Percentiles rank a stretch among this genome's conserved stretches.
phyloP scores from a whole-genome alignment of 2,888 invertebrate genomes.

The Lymantria monacha region DNA sequence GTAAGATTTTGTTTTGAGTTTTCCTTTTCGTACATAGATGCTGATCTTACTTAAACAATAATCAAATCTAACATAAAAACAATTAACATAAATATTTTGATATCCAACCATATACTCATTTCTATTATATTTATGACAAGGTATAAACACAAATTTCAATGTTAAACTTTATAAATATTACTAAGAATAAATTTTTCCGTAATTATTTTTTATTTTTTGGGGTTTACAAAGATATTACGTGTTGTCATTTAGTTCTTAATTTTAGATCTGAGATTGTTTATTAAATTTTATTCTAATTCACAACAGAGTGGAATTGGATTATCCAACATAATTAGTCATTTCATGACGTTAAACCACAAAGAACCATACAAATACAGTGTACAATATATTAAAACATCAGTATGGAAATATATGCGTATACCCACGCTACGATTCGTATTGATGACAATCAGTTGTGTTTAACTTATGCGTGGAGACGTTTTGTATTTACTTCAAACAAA shows the following conservation, averaged over 20 bases:
- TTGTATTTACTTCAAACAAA: slow-evolving; percentile 18
- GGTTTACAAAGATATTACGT: not conserved
- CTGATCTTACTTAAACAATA: too few species aligned
- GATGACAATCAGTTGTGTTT: slow-evolving; percentile 38
- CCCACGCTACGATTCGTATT: slow-evolving; percentile 36
- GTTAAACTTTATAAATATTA: not conserved
- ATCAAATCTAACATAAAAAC: too few species aligned
- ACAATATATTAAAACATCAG: slow-evolving; percentile 18
- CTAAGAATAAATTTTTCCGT: not conserved
- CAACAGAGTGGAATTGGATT: slow-evolving; percentile 1
- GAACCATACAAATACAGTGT: slow-evolving; percentile 13
- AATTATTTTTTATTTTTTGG: not conserved
- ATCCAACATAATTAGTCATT: slow-evolving; percentile 18
- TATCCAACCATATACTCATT: too few species aligned
- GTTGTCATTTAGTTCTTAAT: not conserved
- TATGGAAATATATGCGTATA: slow-evolving; percentile 45
- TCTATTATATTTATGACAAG: too few species aligned
- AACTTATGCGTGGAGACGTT: slow-evolving; percentile 26
- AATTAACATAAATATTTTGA: too few species aligned
- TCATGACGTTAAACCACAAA: slow-evolving; percentile 17
- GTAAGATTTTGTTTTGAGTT: too few species aligned
- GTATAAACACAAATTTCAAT: not conserved
- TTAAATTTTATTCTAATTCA: not conserved
- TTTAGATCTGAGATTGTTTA: not conserved
- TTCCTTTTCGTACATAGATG: too few species aligned